phyloP scores from a whole-genome alignment of 2,797 vertebrate genomes.

The Bovichtus diacanthus region DNA sequence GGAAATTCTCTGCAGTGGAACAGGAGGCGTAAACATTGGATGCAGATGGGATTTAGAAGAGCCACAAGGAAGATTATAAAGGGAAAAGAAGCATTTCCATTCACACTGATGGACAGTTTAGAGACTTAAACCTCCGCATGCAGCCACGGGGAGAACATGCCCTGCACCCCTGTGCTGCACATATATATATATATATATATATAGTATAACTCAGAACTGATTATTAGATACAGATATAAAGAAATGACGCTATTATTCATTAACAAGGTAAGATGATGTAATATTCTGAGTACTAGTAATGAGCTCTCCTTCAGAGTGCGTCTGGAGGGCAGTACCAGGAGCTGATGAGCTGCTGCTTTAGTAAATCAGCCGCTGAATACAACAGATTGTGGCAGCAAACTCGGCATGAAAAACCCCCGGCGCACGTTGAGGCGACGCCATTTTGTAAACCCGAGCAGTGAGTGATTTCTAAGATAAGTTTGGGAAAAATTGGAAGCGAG shows the following conservation, averaged over 20 bases:
- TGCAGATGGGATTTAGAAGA: not conserved
- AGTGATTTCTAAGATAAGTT: too few species aligned
- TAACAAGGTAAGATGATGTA: not conserved
- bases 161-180: too few species aligned
- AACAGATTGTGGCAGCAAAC: not conserved
- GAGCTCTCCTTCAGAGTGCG: constrained; percentile 9
- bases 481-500: too few species aligned
- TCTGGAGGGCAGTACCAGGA: constrained; percentile 19
- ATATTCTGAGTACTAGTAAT: not conserved
- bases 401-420: not conserved
- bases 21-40: not conserved
- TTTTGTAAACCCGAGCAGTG: too few species aligned
- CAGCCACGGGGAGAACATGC: too few species aligned
- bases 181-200: too few species aligned
- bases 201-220: not conserved
- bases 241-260: constrained; percentile 2
- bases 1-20: not conserved
- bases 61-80: not conserved
- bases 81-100: not conserved
- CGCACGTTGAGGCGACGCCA: not conserved
- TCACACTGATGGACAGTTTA: too few species aligned
- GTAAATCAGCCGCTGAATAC: not conserved
- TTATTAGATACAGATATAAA: constrained; percentile 2
- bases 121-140: too few species aligned
- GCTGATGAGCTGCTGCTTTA: constrained; percentile 16